Conservation (phyloP, 2,797 vertebrate species). For the Ispidina lecontei region DNA sequence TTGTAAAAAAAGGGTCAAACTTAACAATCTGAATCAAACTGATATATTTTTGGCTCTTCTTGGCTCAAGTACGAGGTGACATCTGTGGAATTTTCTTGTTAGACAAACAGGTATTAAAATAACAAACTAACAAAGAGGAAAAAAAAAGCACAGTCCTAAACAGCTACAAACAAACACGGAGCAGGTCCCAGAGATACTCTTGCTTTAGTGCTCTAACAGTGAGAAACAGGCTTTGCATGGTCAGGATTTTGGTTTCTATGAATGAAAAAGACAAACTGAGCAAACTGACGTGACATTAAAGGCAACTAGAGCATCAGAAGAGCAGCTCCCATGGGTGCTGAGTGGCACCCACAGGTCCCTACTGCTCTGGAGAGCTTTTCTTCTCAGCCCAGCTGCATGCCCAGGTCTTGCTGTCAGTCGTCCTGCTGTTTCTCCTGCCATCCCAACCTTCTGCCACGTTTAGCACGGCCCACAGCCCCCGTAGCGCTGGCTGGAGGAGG, state of each 20-base stretch:
- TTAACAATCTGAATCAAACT: too few relatives aligned
- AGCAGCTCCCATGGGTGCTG: neutral
- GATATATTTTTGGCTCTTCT: neutral
- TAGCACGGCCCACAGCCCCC: neutral
- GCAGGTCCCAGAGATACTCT: neutral
- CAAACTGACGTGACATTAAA: neutral
- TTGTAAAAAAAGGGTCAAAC: neutral
- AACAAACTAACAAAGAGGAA: neutral
- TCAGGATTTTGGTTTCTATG: neutral
- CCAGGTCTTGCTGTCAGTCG: neutral
- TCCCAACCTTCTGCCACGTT: neutral
- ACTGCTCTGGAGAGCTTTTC: neutral
- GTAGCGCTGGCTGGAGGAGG: neutral
- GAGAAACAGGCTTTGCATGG: neutral
- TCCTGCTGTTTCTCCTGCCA: neutral
- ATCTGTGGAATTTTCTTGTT: neutral
- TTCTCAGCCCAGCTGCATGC: neutral
- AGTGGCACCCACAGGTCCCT: neutral
- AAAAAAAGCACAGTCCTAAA: rapidly evolving
- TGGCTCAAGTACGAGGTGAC: neutral
- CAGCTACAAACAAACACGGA: rapidly evolving
- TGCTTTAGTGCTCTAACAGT: neutral
- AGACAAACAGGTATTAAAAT: rapidly evolving
- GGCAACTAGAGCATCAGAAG: neutral
- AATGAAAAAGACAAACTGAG: neutral